A percentile compares a stretch with the other conserved stretches of the same genome.
phyloP scores from a whole-genome alignment of 2,113 vertebrate species.

The Myotis lucifugus region DNA sequence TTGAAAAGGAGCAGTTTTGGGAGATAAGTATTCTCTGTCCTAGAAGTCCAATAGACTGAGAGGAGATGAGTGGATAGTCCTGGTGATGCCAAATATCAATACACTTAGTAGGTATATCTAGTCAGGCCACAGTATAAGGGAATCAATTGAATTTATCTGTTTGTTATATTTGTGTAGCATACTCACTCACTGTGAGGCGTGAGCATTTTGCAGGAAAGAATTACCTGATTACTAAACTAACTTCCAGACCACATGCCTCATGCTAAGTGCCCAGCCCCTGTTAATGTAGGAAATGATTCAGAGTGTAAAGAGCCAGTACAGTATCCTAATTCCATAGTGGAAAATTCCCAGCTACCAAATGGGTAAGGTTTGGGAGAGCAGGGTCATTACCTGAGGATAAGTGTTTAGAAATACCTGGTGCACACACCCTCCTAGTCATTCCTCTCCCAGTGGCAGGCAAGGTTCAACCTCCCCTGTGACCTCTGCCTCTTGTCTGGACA shows the following conservation, averaged over 20 bases:
- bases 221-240: background rate
- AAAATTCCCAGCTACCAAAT: background rate
- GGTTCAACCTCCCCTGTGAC: too few relatives aligned
- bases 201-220: background rate
- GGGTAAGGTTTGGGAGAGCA: background rate
- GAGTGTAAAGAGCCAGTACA: background rate
- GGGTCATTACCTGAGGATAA: background rate
- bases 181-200: background rate
- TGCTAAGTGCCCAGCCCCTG: background rate
- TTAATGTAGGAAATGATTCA: background rate
- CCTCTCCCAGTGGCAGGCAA: background rate
- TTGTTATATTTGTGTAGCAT: background rate
- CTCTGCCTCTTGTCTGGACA: background rate
- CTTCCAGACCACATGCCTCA: background rate
- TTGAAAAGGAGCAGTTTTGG: background rate
- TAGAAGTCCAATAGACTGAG: background rate
- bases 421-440: accelerated
- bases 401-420: background rate
- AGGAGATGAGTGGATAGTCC: background rate
- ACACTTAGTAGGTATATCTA: background rate
- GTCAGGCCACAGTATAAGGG: background rate
- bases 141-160: background rate
- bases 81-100: background rate
- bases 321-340: background rate
- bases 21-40: background rate